These are phyloP conservation scores for Acipenser ruthenus DNA, from an alignment of 2,797 vertebrate genomes.

Conservation along the genomic window DNA sequence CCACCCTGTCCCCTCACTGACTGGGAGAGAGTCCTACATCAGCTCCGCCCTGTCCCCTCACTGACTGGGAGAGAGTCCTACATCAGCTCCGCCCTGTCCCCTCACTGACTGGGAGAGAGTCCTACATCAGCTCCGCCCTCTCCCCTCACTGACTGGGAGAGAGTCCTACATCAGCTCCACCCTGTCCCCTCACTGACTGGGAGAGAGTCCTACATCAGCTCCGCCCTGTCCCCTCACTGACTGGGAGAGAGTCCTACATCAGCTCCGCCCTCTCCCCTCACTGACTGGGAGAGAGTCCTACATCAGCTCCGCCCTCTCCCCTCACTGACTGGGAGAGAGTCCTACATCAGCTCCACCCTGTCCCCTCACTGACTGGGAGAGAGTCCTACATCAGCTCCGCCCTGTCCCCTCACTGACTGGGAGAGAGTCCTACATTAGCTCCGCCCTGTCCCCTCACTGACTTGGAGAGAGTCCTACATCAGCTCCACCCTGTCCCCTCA, in stretches of 20 bases:
- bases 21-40: not conserved
- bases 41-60: too few species aligned
- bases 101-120: slow-evolving; percentile 29
- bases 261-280: slow-evolving; percentile 39
- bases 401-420: too few species aligned
- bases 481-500: too few species aligned
- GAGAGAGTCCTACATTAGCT: slow-evolving; percentile 72
- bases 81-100: slow-evolving; percentile 43
- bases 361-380: slow-evolving; percentile 31
- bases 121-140: too few species aligned
- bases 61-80: too few species aligned
- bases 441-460: slow-evolving; percentile 43
- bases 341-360: slow-evolving; percentile 59
- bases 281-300: slow-evolving; percentile 23
- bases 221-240: too few species aligned
- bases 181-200: slow-evolving; percentile 32
- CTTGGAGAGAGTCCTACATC: not conserved
- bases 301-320: too few species aligned
- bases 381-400: not conserved
- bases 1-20: slow-evolving; percentile 43
- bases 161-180: slow-evolving; percentile 70
- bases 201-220: not conserved
- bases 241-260: slow-evolving; percentile 79
- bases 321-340: too few species aligned
- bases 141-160: too few species aligned